Evolutionary conservation across 2,113 vertebrate species (phyloP), one percentile per base, ranked within the genome.

Genomic region (Hydrochoerus hydrochaeris): DNA sequence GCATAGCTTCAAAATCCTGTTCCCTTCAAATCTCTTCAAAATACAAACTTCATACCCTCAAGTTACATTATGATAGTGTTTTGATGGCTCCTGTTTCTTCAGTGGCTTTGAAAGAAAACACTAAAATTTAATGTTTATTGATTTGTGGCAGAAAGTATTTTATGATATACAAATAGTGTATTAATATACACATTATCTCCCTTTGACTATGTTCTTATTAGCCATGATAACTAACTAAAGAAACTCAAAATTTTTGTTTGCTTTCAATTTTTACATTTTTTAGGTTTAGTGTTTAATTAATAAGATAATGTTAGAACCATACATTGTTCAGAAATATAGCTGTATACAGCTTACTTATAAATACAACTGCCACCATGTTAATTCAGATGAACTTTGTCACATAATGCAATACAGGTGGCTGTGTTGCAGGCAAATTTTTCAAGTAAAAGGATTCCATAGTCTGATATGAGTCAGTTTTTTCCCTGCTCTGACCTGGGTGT

Each of bases 251-350:
- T 8, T 82, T 87, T 73, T 19, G 14, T 93, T 93, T 78, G 22
- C 57, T 94, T 94, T 90, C 30, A 62, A 57, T 77, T 86, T 3
- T 71, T 95, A 75, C 7, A 26, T 46, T 92, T 77, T 82, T 95
- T 89, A 83, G 46, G n/a, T 41, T 91, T 77, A 88, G n/a, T 16
- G 41, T 58, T 28, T 49, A 28, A 62, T 28, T 49, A 28, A 62
- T 38, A 85, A 95, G 52, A 71, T 86, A 41, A 22, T 52, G 9
- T 11, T 60, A 16, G 54, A 91, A 77, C 20, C 60, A 38, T 26
- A 44, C 1, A 0, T 67, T 52, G 19, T 54, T 30, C n/a, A 44
- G 84, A 77, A 80, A n/a, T 44, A 28, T 17, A 91, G n/a, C 38
- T 46, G 14, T 60, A 65, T 44, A 46, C 7, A 78, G 26, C 41